Conservation (phyloP, 2,797 vertebrate genomes). For the Apogon hyalosoma region DNA sequence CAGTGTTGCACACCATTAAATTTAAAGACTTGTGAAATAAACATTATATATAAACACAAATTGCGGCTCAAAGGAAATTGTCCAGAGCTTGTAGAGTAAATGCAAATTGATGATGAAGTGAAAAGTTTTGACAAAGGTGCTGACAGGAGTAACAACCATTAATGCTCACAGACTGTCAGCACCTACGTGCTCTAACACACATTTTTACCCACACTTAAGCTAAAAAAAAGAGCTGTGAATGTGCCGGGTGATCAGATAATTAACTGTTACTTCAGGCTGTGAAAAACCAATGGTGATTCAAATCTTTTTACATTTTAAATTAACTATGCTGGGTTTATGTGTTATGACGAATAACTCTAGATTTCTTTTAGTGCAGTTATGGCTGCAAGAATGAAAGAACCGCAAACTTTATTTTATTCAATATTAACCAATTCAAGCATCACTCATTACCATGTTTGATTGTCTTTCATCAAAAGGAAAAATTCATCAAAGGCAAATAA, state of each 20-base stretch:
- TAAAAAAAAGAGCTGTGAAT: constrained; percentile 45
- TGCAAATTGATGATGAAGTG: constrained; percentile 43
- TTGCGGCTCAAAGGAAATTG: neutral
- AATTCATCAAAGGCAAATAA: neutral
- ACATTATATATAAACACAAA: constrained; percentile 3
- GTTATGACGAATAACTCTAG: constrained; percentile 16
- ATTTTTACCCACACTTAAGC: constrained; percentile 15
- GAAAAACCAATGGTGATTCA: constrained; percentile 37
- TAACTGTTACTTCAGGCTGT: constrained; percentile 57
- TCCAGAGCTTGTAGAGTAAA: neutral
- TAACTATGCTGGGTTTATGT: constrained; percentile 12
- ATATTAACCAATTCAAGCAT: neutral
- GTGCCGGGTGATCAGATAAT: constrained; percentile 56
- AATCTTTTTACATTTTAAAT: constrained; percentile 28
- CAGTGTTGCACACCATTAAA: neutral
- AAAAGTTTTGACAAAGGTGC: constrained; percentile 50
- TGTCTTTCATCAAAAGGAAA: neutral
- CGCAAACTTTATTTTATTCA: neutral
- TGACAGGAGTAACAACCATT: constrained; percentile 36
- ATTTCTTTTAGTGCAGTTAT: constrained; percentile 5
- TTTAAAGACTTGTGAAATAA: neutral
- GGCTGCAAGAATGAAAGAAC: neutral
- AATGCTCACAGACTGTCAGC: constrained; percentile 25
- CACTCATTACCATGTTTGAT: neutral
- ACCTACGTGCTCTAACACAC: constrained; percentile 7